These are phyloP conservation scores for Tiliacea citrago DNA, from an alignment of 2,888 invertebrate genomes.

Conservation along the genomic window DNA sequence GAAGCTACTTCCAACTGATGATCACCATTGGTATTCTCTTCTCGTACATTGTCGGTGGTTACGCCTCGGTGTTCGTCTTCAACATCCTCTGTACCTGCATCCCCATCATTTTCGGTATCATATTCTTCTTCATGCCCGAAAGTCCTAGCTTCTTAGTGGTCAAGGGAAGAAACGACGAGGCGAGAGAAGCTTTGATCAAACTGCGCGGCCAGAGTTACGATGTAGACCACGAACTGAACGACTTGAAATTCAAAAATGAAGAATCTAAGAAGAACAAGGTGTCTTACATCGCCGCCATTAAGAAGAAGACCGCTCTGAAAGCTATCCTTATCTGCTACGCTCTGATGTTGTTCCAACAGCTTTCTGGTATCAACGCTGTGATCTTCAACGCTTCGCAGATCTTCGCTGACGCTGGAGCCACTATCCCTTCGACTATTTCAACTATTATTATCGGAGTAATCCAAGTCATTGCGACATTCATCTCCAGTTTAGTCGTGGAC, in stretches of 20 bases:
- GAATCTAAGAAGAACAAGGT: slow-evolving; percentile 88
- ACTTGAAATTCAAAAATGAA: slow-evolving; percentile 90
- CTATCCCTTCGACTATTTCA: slow-evolving; percentile 90
- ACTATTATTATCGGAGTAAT: slow-evolving; percentile 96
- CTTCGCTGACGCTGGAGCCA: slow-evolving; percentile 92
- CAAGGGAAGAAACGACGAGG: slow-evolving; percentile 92
- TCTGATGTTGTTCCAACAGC: slow-evolving; percentile 97
- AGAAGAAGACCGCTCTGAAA: slow-evolving; percentile 91
- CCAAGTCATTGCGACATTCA: slow-evolving; percentile 94
- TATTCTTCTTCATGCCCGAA: slow-evolving; percentile 97
- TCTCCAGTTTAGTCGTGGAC: slow-evolving; percentile 95
- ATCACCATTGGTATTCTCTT: slow-evolving; percentile 95
- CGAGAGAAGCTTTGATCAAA: slow-evolving; percentile 92
- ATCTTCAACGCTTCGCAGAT: slow-evolving; percentile 95
- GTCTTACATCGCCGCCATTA: slow-evolving; percentile 90
- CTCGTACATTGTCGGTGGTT: slow-evolving; percentile 93
- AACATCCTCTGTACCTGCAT: slow-evolving; percentile 92
- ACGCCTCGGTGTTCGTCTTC: slow-evolving; percentile 90
- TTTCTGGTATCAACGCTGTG: slow-evolving; percentile 96
- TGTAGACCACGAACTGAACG: slow-evolving; percentile 92
- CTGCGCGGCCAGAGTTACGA: slow-evolving; percentile 94
- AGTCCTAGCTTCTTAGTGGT: slow-evolving; percentile 94
- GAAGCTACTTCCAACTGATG: slow-evolving; percentile 97
- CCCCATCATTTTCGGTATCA: slow-evolving; percentile 92
- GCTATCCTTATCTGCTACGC: slow-evolving; percentile 93